phyloP scores from a whole-genome alignment of 2,113 vertebrate genomes.

The Neolamprologus brichardi region DNA sequence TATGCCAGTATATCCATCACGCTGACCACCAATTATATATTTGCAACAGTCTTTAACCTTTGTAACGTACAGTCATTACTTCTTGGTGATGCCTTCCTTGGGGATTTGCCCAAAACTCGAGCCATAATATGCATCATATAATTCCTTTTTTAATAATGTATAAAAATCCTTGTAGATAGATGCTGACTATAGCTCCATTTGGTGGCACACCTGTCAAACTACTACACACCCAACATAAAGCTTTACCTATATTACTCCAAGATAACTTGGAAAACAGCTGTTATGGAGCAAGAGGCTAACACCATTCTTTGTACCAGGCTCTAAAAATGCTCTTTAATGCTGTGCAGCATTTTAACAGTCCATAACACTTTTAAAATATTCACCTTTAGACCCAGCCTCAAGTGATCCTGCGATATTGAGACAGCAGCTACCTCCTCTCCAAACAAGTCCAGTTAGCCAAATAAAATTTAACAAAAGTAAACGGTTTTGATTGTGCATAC shows the following conservation, averaged over 20 bases:
- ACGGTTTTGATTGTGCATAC: neutral
- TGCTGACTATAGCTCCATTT: neutral
- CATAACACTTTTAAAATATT: neutral
- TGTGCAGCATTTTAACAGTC: neutral
- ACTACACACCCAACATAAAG: neutral
- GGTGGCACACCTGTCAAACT: neutral
- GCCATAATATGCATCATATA: neutral
- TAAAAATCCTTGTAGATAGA: neutral
- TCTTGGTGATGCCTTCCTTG: neutral
- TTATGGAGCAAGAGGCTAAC: neutral
- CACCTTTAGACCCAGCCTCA: neutral
- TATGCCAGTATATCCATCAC: neutral
- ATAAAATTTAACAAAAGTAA: neutral
- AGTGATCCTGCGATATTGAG: neutral
- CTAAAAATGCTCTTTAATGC: neutral
- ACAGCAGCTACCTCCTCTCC: neutral
- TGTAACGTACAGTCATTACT: neutral
- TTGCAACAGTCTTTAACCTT: neutral
- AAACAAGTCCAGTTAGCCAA: neutral
- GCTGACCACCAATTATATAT: neutral
- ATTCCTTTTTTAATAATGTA: neutral
- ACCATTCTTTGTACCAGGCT: neutral
- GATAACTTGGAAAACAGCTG: neutral
- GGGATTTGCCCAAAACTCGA: neutral
- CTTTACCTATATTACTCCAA: neutral